phyloP scores from a whole-genome alignment of 1,140 invertebrate species.

The Euwallacea fornicatus region DNA sequence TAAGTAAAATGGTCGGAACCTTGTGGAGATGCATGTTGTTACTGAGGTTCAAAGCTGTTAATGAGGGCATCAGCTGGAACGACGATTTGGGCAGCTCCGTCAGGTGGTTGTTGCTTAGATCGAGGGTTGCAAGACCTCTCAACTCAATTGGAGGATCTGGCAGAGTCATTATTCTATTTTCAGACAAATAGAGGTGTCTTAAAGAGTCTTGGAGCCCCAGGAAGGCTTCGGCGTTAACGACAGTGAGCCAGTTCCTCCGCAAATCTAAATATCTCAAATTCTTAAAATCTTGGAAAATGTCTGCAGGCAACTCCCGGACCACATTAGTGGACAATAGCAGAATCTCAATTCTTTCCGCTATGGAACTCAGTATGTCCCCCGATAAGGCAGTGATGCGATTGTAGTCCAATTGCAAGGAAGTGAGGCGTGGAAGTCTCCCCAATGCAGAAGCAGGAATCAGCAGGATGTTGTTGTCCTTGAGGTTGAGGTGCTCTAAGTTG shows the following conservation, averaged over 20 bases:
- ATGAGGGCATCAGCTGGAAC: constrained; percentile 67
- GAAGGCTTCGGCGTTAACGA: constrained; percentile 73
- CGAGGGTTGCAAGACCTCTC: constrained; percentile 67
- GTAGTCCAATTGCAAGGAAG: constrained; percentile 76
- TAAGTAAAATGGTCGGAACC: constrained; percentile 61
- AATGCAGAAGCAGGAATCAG: constrained; percentile 79
- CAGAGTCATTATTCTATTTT: constrained; percentile 72
- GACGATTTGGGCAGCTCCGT: constrained; percentile 67
- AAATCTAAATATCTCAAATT: constrained; percentile 74
- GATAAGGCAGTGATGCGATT: constrained; percentile 86
- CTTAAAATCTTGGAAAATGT: constrained; percentile 77
- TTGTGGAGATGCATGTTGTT: constrained; percentile 69
- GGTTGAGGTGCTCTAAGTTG: constrained; percentile 74
- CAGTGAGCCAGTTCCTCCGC: constrained; percentile 74
- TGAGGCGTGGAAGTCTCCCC: constrained; percentile 71
- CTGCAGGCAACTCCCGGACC: constrained; percentile 79
- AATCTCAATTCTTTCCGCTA: constrained; percentile 63
- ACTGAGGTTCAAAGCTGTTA: constrained; percentile 78
- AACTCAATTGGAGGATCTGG: constrained; percentile 67
- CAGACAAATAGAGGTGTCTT: constrained; percentile 71
- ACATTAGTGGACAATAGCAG: constrained; percentile 80
- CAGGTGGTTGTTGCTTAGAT: constrained; percentile 78
- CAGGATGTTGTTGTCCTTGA: constrained; percentile 86
- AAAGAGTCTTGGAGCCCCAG: constrained; percentile 72
- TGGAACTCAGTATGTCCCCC: constrained; percentile 70